These are phyloP conservation scores for Elephas maximus DNA, from an alignment of 2,113 vertebrate genomes.

Conservation along the genomic window DNA sequence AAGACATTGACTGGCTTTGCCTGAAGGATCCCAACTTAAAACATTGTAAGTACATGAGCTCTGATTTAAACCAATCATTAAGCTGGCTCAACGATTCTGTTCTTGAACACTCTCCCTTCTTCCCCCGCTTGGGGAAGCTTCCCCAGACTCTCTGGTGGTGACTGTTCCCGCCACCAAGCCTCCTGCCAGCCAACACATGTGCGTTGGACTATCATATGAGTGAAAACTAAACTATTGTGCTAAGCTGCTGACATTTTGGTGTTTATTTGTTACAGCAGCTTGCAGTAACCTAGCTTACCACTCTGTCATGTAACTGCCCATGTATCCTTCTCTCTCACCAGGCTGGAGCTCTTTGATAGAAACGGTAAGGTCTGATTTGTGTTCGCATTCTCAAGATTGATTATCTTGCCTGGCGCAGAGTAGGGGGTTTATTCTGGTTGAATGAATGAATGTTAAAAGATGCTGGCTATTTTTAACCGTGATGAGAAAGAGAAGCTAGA, in stretches of 20 bases:
- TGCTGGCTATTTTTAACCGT: neutral
- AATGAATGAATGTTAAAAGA: neutral
- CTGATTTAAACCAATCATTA: neutral
- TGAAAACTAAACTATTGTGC: accelerated
- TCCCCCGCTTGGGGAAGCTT: neutral
- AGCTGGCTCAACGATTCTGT: neutral
- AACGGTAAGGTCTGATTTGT: neutral
- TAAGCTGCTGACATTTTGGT: neutral
- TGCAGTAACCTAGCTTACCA: accelerated
- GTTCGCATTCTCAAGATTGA: neutral
- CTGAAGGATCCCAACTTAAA: neutral
- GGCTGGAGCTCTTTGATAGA: neutral
- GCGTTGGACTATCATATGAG: accelerated
- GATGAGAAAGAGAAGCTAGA: neutral
- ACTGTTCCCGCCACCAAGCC: neutral
- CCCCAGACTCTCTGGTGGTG: too few species aligned
- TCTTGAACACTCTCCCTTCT: neutral
- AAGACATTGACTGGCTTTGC: neutral
- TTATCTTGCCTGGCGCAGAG: neutral
- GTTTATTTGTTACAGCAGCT: neutral
- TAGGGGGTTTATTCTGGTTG: neutral
- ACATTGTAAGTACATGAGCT: neutral
- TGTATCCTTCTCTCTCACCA: neutral
- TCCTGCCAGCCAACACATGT: neutral
- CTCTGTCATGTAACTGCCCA: accelerated